Conservation (phyloP, 2,113 vertebrate genomes). For the Pontoporia blainvillei region DNA sequence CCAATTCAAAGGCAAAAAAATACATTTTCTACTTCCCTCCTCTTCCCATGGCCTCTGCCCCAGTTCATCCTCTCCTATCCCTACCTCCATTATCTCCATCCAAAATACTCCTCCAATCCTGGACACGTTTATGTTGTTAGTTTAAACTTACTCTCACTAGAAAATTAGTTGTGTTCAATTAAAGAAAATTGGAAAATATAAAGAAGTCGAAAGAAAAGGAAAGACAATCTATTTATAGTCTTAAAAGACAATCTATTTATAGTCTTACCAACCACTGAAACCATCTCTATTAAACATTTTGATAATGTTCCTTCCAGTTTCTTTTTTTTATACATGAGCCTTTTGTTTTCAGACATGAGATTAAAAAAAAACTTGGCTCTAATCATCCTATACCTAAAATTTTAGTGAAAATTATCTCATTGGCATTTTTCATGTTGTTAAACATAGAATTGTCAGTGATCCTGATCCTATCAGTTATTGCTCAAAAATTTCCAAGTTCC, state of each 20-base stretch:
- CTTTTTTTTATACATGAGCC: background rate
- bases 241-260: background rate
- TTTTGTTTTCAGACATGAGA: background rate
- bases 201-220: background rate
- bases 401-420: background rate
- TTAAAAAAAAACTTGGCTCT: background rate
- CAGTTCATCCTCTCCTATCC: background rate
- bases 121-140: background rate
- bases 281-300: constrained; percentile 4
- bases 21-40: background rate
- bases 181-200: constrained; percentile 6
- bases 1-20: background rate
- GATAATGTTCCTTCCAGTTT: background rate
- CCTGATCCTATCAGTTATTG: background rate
- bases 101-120: background rate
- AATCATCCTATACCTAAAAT: background rate
- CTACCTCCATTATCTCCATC: background rate
- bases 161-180: background rate
- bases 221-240: background rate
- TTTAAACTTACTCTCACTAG: background rate
- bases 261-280: background rate
- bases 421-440: background rate
- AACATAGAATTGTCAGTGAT: background rate
- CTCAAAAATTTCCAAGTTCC: background rate
- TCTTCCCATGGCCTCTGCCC: background rate